Conservation (phyloP, 2,888 invertebrate genomes). For the Iselma pallidipennis region DNA sequence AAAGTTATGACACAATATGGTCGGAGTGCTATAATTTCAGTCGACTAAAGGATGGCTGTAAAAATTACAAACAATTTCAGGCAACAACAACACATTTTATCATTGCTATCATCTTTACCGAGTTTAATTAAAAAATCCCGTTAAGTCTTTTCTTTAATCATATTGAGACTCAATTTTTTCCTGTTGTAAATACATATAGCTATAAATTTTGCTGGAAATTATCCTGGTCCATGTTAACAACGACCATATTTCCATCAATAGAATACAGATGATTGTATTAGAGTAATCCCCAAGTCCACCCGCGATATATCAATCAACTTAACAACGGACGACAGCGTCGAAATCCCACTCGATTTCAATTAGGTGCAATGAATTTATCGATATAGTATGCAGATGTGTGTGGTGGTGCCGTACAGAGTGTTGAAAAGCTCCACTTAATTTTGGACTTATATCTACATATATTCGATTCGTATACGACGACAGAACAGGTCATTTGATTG, state of each 20-base stretch:
- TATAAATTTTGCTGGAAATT: not conserved
- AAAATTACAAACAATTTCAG: not conserved
- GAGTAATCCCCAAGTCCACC: slow-evolving; percentile 19
- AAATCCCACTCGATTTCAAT: slow-evolving; percentile 44
- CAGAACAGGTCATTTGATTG: not conserved
- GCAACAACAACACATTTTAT: not conserved
- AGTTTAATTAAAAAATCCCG: no score
- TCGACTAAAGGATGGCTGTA: not conserved
- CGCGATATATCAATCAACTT: slow-evolving; percentile 29
- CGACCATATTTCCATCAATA: slow-evolving; percentile 26
- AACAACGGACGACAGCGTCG: slow-evolving; percentile 16
- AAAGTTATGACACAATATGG: slow-evolving; percentile 1
- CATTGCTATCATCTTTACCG: no score
- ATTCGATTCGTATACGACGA: no score
- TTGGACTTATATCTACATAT: no score
- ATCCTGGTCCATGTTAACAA: slow-evolving; percentile 18
- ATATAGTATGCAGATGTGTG: slow-evolving; percentile 40
- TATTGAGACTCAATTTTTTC: no score
- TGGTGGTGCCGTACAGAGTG: not conserved
- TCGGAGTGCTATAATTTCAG: not conserved
- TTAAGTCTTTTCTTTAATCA: no score
- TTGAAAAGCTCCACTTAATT: slow-evolving; percentile 9
- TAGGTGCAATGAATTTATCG: slow-evolving; percentile 47
- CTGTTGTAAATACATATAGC: not conserved
- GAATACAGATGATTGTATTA: slow-evolving; percentile 16